A percentile compares a stretch with the other conserved stretches of the same genome.
These are phyloP conservation scores for Ormyrus pomaceus DNA, from an alignment of 2,888 invertebrate genomes.

Conservation along the genomic window DNA sequence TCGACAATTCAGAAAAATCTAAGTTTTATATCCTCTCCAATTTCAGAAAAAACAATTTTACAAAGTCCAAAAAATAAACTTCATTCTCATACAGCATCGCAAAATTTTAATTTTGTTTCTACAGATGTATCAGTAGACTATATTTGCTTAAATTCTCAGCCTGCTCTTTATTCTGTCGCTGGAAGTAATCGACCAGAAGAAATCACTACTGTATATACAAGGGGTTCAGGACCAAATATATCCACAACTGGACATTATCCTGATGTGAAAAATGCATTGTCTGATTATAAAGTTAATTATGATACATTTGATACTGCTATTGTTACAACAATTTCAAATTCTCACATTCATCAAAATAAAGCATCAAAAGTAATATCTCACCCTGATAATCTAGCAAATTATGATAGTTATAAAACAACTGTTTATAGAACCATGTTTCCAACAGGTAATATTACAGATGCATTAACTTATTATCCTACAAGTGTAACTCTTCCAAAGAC, in stretches of 20 bases:
- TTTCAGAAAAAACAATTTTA: conserved; percentile 74
- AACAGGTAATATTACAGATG: conserved; percentile 85
- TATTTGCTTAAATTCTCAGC: conserved; percentile 77
- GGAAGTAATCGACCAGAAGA: conserved; percentile 83
- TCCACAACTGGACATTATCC: conserved; percentile 79
- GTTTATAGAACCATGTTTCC: conserved; percentile 84
- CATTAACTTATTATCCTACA: conserved; percentile 88
- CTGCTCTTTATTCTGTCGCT: conserved; percentile 86
- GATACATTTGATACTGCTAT: conserved; percentile 74
- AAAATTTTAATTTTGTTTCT: conserved; percentile 65
- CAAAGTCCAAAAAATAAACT: conserved; percentile 76
- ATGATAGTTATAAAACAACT: conserved; percentile 81
- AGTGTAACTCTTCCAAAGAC: conserved; percentile 79
- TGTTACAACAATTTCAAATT: conserved; percentile 72
- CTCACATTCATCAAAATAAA: conserved; percentile 65
- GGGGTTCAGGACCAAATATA: conserved; percentile 81
- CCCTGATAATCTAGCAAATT: conserved; percentile 78
- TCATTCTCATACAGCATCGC: conserved; percentile 69
- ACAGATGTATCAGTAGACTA: conserved; percentile 71
- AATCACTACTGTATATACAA: conserved; percentile 86
- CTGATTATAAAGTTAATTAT: conserved; percentile 70
- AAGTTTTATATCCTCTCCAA: conserved; percentile 70
- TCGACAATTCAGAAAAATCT: neutral
- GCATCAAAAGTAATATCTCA: conserved; percentile 65
- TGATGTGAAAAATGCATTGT: conserved; percentile 81